phyloP scores from a whole-genome alignment of 2,797 vertebrate species.

The Amblyopsis hoosieri region DNA sequence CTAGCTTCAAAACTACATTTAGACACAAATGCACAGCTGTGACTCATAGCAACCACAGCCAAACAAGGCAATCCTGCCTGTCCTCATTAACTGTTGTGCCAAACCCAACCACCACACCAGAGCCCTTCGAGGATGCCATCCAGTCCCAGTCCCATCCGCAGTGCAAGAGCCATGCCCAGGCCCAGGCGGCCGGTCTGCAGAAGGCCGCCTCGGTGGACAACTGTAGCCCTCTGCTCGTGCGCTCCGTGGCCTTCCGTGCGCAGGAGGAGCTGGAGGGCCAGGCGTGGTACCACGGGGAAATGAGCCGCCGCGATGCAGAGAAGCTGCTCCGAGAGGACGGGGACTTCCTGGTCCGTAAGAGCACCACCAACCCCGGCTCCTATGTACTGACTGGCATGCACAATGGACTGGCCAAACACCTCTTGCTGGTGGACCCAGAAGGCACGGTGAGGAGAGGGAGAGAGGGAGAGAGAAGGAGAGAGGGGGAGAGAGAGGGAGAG shows the following conservation, averaged over 20 bases:
- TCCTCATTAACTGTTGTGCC: conserved; percentile 9
- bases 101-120: conserved; percentile 60
- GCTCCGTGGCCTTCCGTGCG: conserved; percentile 74
- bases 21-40: too few relatives aligned
- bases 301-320: conserved; percentile 94
- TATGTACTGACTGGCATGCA: conserved; percentile 97
- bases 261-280: conserved; percentile 86
- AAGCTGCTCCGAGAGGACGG: conserved; percentile 88
- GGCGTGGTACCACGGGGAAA: conserved; percentile 92
- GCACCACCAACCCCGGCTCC: conserved; percentile 92
- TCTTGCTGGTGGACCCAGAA: conserved; percentile 94
- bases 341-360: conserved; percentile 96
- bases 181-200: conserved; percentile 72
- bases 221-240: conserved; percentile 84
- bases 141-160: conserved; percentile 73
- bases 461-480: not conserved
- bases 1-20: too few relatives aligned
- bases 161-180: conserved; percentile 70
- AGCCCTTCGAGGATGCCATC: conserved; percentile 95
- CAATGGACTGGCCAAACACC: conserved; percentile 91
- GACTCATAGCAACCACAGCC: too few relatives aligned
- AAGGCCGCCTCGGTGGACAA: conserved; percentile 85
- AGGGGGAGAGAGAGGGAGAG: conserved; percentile 45
- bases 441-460: conserved; percentile 86
- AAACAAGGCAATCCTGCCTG: not conserved